Evolutionary conservation across 2,888 invertebrate species (phyloP), one percentile per base, ranked within the genome.

Genomic region (Tinea pellionella): DNA sequence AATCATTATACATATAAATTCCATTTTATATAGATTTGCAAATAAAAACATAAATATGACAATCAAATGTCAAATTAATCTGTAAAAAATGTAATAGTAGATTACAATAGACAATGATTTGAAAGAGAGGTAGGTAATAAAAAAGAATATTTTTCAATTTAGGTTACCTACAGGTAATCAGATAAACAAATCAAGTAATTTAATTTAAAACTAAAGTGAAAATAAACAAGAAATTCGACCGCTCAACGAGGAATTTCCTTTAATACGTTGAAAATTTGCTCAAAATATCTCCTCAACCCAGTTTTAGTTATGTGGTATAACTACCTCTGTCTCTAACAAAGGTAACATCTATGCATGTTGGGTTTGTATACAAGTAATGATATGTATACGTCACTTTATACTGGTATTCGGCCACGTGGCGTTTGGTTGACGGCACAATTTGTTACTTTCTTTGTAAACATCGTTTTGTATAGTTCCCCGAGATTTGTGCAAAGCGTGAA

Each of bases 361-460:
- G 15, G 47, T 47, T 18, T 9, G 37, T 37, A 37, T 37, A 37
- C 37, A 37, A 2, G 9, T 9, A 9, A n/a, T 37, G 37, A 37
- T 12, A n/a, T 37, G 9, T 4, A 7, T 30, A 7, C 6, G 30
- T 30, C 30, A 37, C 9, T 37, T 55, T 19, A 19, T 19, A n/a
- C 12, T 55, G 29, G 11, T 4, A 13, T 43, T 68, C 74, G 67
- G 74, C 78, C 78, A 69, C 75, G 72, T 69, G 73, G 47, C 47
- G 24, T 74, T 74, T 67, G 71, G 75, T 75, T 78, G 81, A 78
- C 78, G 75, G 74, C 70, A 75, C 81, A 77, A 82, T 83, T 81
- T 81, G 81, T 81, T 81, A 74, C 71, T 78, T 80, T 83, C 83
- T 81, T 82, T 80, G 82, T 80, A 75, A 77, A 72, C 75, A 77